phyloP scores from a whole-genome alignment of 2,888 invertebrate species.

The Lapara coniferarum region DNA sequence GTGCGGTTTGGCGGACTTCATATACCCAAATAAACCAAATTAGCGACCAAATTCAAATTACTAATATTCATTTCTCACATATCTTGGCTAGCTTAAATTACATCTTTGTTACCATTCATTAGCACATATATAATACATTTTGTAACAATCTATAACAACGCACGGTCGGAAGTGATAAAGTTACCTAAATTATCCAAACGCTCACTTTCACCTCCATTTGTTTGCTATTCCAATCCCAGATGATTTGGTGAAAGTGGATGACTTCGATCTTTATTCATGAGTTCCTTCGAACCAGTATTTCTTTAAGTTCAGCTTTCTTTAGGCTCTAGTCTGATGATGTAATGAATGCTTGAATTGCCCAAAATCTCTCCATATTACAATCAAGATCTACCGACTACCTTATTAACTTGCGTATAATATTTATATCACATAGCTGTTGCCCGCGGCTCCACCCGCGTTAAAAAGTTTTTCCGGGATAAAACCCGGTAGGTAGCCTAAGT shows the following conservation, averaged over 20 bases:
- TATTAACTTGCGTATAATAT: too few species aligned
- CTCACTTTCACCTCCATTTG: slow-evolving; percentile 13
- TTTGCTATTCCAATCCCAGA: slow-evolving; percentile 10
- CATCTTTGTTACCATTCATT: too few species aligned
- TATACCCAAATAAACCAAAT: too few species aligned
- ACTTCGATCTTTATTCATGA: slow-evolving; percentile 15
- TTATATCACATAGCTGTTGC: too few species aligned
- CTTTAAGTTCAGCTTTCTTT: slow-evolving; percentile 4
- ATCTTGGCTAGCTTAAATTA: too few species aligned
- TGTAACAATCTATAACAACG: not conserved
- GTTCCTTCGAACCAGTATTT: slow-evolving; percentile 8
- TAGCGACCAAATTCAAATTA: too few species aligned
- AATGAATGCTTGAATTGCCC: not conserved
- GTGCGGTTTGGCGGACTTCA: too few species aligned
- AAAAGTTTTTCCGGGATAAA: too few species aligned
- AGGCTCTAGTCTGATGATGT: not conserved
- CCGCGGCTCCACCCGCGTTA: too few species aligned
- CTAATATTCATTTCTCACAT: too few species aligned
- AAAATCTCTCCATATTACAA: not conserved
- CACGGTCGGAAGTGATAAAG: not conserved
- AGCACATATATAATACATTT: not conserved
- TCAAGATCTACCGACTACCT: too few species aligned
- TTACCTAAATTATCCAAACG: slow-evolving; percentile 14
- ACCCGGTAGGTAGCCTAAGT: too few species aligned
- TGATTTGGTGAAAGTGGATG: slow-evolving; percentile 8